Base-by-base conservation (phyloP, 2,888 invertebrate species). In the Oscheius sp. region DNA sequence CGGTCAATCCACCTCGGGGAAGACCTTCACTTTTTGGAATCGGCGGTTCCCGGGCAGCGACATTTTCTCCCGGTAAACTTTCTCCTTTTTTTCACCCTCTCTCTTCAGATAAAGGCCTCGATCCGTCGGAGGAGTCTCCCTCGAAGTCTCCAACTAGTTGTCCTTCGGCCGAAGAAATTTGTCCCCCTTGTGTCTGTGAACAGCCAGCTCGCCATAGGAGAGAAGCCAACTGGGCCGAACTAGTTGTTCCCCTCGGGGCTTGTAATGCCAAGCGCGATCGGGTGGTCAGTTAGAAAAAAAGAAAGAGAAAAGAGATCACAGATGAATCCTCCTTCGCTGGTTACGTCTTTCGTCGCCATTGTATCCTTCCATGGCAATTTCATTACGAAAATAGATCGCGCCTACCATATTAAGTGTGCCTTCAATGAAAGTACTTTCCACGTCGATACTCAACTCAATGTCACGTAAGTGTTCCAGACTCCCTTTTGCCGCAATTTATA, bases 331-430 rank as follows among this genome's bases (percentile, higher is more conserved):
- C 81, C 86, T n/a, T 84, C 84, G 0, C 70, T 86, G 39, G 74
- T 80, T 39, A 73, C 86, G 8, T 81, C 83, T 0, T 82, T 86
- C 67, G 83, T 84, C 15, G 81, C 82, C 1, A 79, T 86, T 17
- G 83, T 86, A 66, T 82, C 83, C 29, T 86, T 86, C 65, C 86
- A 86, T 69, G 72, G 82, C 23, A 78, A 75, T 64, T 86, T 86
- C 71, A 80, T 86, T 53, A 86, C 86, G 17, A 85, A 85, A 71
- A 71, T 85, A 17, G 86, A 86, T 64, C 69, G 79, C 33, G 86
- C 86, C 20, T 86, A 86, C 68, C 81, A 81, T 57, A 79, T 86
- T 12, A 77, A 82, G 53, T 86, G 86, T 61, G 73, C 78, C 2
- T 86, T 84, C 69, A 78, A 80, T 27, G 85, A 85, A 66, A 70